These are phyloP conservation scores for Calliopum simillimum DNA, from an alignment of 2,888 invertebrate species.

Conservation along the genomic window DNA sequence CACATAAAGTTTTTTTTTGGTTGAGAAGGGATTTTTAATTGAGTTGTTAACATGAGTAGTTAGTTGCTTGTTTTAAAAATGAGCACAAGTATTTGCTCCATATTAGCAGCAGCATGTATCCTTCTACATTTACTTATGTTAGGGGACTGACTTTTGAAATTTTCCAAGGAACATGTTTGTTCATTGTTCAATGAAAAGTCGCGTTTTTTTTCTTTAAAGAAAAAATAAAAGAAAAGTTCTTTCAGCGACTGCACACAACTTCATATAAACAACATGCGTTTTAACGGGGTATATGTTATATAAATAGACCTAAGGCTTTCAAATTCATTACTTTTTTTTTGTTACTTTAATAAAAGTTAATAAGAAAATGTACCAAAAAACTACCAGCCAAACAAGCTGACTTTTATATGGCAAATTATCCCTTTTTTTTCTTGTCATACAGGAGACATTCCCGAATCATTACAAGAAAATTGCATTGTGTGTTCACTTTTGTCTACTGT, in stretches of 20 bases:
- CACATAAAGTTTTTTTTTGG: background rate
- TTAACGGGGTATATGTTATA: background rate
- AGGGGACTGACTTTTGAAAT: background rate
- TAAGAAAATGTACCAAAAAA: slow-evolving; percentile 16
- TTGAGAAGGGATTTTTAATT: background rate
- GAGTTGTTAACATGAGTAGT: slow-evolving; percentile 10
- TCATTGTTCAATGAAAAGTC: background rate
- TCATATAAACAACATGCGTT: background rate
- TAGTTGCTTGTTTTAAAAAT: background rate
- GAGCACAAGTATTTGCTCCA: background rate
- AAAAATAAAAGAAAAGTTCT: background rate
- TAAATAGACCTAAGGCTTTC: background rate
- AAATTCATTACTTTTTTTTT: slow-evolving; percentile 6
- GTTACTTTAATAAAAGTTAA: slow-evolving; percentile 14
- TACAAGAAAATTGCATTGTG: slow-evolving; percentile 20
- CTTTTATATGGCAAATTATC: slow-evolving; percentile 11
- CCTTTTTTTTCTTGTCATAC: slow-evolving; percentile 7
- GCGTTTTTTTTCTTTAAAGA: background rate
- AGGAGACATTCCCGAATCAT: background rate
- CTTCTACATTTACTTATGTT: background rate
- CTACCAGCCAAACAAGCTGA: slow-evolving; percentile 24
- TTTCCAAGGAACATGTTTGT: background rate
- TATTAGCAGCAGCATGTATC: background rate
- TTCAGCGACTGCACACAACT: background rate
- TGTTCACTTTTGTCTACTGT: background rate